These are phyloP conservation scores for Xiphophorus hellerii DNA, from an alignment of 2,113 vertebrate species.

Conservation along the genomic window DNA sequence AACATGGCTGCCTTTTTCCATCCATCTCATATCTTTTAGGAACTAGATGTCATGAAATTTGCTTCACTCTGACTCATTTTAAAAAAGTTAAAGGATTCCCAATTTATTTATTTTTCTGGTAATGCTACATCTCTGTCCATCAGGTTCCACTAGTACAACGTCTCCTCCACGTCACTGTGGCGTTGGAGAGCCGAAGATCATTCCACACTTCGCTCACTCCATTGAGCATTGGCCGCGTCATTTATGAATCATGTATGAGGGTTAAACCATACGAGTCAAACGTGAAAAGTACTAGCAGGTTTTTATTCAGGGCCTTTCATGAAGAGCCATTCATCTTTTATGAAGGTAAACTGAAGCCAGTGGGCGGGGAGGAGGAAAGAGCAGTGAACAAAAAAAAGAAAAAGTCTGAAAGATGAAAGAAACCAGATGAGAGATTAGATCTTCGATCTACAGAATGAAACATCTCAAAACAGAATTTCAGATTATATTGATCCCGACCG, in stretches of 20 bases:
- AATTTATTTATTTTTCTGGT: background rate
- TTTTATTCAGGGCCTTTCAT: conserved; percentile 17
- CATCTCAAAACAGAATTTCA: background rate
- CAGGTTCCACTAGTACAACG: background rate
- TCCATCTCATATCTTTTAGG: too few relatives aligned
- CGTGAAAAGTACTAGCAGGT: conserved; percentile 36
- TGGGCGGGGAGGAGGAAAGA: conserved; percentile 19
- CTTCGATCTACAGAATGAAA: background rate
- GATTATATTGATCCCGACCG: background rate
- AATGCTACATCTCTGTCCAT: conserved; percentile 7
- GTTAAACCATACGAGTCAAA: conserved; percentile 51
- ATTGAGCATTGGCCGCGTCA: conserved; percentile 1
- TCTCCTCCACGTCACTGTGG: background rate
- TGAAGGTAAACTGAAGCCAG: conserved; percentile 37
- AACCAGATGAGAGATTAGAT: background rate
- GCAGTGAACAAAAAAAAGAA: background rate
- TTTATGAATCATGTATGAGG: conserved; percentile 48
- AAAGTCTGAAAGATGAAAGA: too few relatives aligned
- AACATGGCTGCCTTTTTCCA: too few relatives aligned
- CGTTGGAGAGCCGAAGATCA: conserved; percentile 7
- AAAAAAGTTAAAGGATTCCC: background rate
- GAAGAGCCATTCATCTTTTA: conserved; percentile 47
- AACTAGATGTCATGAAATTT: too few relatives aligned
- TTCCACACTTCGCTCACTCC: conserved; percentile 9
- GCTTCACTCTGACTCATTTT: background rate